These are phyloP conservation scores for Neostethus bicornis DNA, from an alignment of 2,797 vertebrate genomes.

Conservation along the genomic window DNA sequence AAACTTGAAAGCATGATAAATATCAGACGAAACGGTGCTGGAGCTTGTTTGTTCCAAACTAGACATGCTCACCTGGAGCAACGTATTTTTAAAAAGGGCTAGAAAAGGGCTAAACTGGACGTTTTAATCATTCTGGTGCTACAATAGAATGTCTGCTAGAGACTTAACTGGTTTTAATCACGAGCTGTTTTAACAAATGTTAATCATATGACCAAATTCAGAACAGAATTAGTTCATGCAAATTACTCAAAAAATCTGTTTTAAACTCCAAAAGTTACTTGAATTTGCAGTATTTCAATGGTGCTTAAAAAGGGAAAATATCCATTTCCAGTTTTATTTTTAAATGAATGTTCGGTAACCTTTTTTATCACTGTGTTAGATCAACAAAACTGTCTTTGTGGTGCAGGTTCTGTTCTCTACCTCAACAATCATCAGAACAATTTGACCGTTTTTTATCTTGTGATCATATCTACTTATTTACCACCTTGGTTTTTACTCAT, in stretches of 20 bases:
- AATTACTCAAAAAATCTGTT: not conserved
- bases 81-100: not conserved
- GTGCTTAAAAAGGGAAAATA: not conserved
- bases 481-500: slow-evolving; percentile 14
- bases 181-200: too few species aligned
- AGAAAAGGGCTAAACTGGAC: not conserved
- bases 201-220: not conserved
- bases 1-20: not conserved
- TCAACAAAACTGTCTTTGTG: slow-evolving; percentile 7
- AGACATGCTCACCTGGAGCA: not conserved
- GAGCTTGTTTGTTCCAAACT: not conserved
- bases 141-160: not conserved
- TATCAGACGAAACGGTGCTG: slow-evolving; percentile 1
- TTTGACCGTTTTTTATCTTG: slow-evolving; percentile 39
- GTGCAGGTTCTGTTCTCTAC: slow-evolving; percentile 60
- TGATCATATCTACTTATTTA: slow-evolving; percentile 48
- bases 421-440: slow-evolving; percentile 63
- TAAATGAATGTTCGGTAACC: too few species aligned
- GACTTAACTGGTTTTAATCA: not conserved
- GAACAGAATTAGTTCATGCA: not conserved
- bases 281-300: not conserved
- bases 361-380: too few species aligned
- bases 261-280: not conserved
- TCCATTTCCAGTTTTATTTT: not conserved
- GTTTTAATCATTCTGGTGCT: not conserved